phyloP scores from a whole-genome alignment of 2,797 vertebrate genomes.

The Capromys pilorides region DNA sequence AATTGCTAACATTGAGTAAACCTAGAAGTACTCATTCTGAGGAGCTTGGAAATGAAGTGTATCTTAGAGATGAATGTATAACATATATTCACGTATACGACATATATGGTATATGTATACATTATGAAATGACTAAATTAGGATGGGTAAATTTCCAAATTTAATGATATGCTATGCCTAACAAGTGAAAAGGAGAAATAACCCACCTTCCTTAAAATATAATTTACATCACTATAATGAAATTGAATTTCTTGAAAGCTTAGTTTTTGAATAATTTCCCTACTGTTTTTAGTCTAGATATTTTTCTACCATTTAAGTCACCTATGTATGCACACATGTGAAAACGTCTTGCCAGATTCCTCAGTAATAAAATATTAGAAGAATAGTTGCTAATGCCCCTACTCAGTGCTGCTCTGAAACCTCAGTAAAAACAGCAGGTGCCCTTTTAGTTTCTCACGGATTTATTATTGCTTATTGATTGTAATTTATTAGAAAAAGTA shows the following conservation, averaged over 20 bases:
- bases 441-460: not conserved
- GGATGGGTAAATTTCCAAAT: not conserved
- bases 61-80: not conserved
- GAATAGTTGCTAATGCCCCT: not conserved
- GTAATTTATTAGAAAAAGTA: not conserved
- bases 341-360: not conserved
- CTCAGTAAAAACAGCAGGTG: not conserved
- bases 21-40: not conserved
- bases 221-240: not conserved
- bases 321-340: not conserved
- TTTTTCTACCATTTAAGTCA: not conserved
- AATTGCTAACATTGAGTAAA: not conserved
- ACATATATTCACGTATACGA: not conserved
- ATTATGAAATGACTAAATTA: not conserved
- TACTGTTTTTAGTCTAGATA: not conserved
- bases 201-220: not conserved
- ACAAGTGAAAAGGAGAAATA: not conserved
- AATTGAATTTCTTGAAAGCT: not conserved
- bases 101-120: no score
- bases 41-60: not conserved
- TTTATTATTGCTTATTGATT: not conserved
- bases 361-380: slow-evolving; percentile 2
- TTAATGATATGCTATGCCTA: not conserved
- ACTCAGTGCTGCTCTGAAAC: not conserved
- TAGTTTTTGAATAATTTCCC: not conserved